Percentiles rank a stretch among this genome's conserved stretches.
These are phyloP conservation scores for Seriola dumerili DNA, from an alignment of 2,113 vertebrate species.

Conservation along the genomic window DNA sequence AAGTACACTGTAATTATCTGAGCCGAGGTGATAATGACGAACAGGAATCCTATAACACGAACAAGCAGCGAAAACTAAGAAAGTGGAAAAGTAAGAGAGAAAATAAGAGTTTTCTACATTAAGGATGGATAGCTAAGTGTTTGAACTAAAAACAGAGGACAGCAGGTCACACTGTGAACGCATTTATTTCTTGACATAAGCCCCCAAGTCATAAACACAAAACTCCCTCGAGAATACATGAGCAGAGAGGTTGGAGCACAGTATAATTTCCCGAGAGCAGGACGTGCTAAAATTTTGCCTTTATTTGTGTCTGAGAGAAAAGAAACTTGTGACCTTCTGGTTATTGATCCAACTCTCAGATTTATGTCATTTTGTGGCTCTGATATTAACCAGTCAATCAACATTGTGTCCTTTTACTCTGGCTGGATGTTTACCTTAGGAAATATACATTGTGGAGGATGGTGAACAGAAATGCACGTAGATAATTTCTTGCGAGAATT, in stretches of 20 bases:
- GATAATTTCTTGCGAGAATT: background rate
- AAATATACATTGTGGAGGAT: conserved; percentile 5
- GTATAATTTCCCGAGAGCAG: conserved; percentile 52
- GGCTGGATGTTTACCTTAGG: conserved; percentile 4
- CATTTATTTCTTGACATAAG: conserved; percentile 46
- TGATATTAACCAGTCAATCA: conserved; percentile 64
- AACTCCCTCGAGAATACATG: conserved; percentile 34
- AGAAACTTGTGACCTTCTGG: conserved; percentile 57
- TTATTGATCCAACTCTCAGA: conserved; percentile 56
- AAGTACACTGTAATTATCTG: conserved; percentile 1
- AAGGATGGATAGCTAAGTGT: conserved; percentile 5
- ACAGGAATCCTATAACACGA: background rate
- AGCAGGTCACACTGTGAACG: conserved; percentile 22
- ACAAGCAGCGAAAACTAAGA: background rate
- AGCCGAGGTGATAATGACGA: background rate
- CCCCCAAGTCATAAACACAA: conserved; percentile 41
- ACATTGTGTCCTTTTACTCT: conserved; percentile 14
- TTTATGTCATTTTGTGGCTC: conserved; percentile 32
- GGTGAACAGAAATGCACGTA: background rate
- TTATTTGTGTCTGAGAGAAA: conserved; percentile 44
- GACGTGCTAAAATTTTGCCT: conserved; percentile 15
- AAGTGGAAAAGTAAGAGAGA: background rate
- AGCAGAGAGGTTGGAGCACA: conserved; percentile 31
- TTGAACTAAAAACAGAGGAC: conserved; percentile 14
- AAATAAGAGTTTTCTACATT: background rate